Conservation (phyloP, 2,113 vertebrate species). For the Myxocyprinus asiaticus region DNA sequence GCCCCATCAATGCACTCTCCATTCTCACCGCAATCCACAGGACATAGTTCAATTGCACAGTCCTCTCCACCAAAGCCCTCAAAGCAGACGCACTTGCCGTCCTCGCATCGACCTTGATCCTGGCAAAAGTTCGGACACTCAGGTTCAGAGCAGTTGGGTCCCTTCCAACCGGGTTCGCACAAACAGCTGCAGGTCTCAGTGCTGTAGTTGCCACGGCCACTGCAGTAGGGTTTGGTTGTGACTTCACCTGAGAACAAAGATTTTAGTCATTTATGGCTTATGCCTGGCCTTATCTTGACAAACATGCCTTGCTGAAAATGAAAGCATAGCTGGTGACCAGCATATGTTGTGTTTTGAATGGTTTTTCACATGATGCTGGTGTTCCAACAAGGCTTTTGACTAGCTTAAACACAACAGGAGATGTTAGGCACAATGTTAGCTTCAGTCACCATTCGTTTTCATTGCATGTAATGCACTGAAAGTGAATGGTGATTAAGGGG, state of each 20-base stretch:
- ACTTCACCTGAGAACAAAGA: conserved; percentile 77
- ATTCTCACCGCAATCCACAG: conserved; percentile 80
- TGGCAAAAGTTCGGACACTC: conserved; percentile 89
- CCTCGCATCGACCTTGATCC: conserved; percentile 90
- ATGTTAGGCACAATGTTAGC: too few species aligned
- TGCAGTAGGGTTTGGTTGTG: conserved; percentile 89
- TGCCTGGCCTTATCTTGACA: neutral
- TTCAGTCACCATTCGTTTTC: too few species aligned
- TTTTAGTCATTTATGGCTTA: conserved; percentile 3
- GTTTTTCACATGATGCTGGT: too few species aligned
- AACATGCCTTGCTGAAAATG: too few species aligned
- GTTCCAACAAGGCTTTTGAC: too few species aligned
- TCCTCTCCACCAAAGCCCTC: conserved; percentile 85
- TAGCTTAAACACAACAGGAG: too few species aligned
- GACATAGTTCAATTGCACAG: conserved; percentile 85
- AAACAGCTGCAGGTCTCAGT: conserved; percentile 80
- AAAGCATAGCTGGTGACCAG: too few species aligned
- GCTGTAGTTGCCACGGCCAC: conserved; percentile 91
- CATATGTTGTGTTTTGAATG: too few species aligned
- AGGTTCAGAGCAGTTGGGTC: conserved; percentile 85
- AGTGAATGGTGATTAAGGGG: too few species aligned
- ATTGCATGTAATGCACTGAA: too few species aligned
- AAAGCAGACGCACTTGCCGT: conserved; percentile 88
- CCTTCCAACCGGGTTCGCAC: conserved; percentile 82
- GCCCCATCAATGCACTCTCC: conserved; percentile 83